phyloP scores from a whole-genome alignment of 2,888 invertebrate genomes.

The Machimus rusticus region DNA sequence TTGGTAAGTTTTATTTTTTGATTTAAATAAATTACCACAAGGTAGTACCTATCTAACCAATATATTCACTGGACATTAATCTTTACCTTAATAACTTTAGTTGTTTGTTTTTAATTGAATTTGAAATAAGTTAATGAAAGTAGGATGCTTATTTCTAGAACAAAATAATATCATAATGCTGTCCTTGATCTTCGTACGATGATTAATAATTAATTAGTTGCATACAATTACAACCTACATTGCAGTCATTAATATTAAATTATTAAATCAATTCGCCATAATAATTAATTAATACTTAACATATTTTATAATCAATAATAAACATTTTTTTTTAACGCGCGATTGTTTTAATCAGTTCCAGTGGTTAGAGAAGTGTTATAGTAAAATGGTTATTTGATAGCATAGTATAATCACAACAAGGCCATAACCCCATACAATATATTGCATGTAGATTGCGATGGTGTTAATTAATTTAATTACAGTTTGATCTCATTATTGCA shows the following conservation, averaged over 20 bases:
- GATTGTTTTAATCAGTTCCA: not conserved
- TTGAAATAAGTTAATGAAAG: not conserved
- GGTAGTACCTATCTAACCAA: not conserved
- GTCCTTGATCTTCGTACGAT: not conserved
- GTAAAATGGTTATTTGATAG: not conserved
- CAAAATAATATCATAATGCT: not conserved
- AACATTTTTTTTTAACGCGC: not conserved
- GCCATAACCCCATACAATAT: not conserved
- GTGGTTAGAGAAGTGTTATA: not conserved
- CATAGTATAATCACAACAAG: not conserved
- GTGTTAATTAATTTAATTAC: not conserved
- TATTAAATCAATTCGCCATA: not conserved
- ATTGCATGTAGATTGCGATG: not conserved
- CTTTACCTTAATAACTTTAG: not conserved
- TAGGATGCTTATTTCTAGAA: not conserved
- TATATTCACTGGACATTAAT: not conserved
- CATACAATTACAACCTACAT: not conserved
- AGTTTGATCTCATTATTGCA: not conserved
- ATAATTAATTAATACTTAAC: not conserved
- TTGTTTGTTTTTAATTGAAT: not conserved
- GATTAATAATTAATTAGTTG: not conserved
- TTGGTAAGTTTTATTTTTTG: conserved; percentile 70
- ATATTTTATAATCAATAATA: not conserved
- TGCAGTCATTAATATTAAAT: not conserved
- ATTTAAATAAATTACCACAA: not conserved